Base-by-base conservation (phyloP, 1,140 invertebrate genomes). In the Listronotus oregonensis region DNA sequence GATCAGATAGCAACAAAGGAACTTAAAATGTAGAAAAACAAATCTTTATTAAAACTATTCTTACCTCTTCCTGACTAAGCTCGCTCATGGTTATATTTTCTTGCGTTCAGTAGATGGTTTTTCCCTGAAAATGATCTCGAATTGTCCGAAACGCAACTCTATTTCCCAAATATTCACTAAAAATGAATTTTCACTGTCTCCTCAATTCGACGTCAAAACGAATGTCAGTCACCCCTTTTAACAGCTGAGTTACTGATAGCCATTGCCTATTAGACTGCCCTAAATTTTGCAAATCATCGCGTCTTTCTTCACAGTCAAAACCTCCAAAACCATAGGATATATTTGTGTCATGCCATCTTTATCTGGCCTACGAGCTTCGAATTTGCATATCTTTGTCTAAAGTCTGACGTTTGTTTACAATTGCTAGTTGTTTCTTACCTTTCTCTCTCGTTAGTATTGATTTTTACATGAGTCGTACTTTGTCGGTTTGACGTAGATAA, bases 41-140 rank as follows among this genome's bases (percentile, higher is more conserved):
- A 21, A 43, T 14, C 17, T 63, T 54, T 52, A 39, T 46, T 6
- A 44, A 50, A 31, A 14, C 21, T 17, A 79, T 74, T 60, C 80
- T 83, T 78, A 89, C 89, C 84, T 91, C 89, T 79, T 91, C 89
- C 71, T 88, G 88, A 63, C 83, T 87, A 58, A 90, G 78, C 82
- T 90, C 89, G 75, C 85, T 89, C 86, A 89, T 89, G 3, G 52
- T 64, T 71, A 32, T 34, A 15, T 17, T 43, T 61, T 56, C 9
- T 14, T 50, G 63, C 11, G n/a, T 65, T 40, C 44, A 34, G 43
- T 15, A 5, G n/a, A 10, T 11, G 17, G 18, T 46, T 7, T 43
- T n/a, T 47, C 15, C 11, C 27, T 17, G 8, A 10, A 52, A 34
- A 39, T 52, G 37, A 6, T 46, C 42, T 39, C 15, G 17, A 32